Evolutionary conservation across 2,888 invertebrate genomes (phyloP), one percentile per base, ranked within the genome.

Genomic region (Ornithoptera priamus): DNA sequence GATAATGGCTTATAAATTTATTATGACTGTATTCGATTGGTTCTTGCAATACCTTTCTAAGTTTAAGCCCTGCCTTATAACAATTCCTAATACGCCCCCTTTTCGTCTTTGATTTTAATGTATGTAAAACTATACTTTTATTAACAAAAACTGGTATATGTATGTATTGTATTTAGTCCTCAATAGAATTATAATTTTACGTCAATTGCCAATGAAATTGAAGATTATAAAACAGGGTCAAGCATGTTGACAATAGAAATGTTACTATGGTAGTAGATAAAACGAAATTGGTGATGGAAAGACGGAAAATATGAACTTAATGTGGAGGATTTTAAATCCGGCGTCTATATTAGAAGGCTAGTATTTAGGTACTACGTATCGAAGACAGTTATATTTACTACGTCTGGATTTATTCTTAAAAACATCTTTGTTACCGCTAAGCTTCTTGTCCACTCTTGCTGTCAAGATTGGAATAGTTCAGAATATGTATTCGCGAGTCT

Each of bases 391-490:
- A 22, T 22, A 22, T n/a, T 18, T 18, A n/a, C 18, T 6, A 8
- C 6, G 18, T n/a, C n/a, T 18, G 53, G 18, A n/a, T 53, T 53
- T 53, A 18, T 53, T n/a, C 18, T 53, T 6, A 86, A 85, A 83
- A 83, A 89, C 87, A 88, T 88, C 89, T 88, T 85, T 88, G 85
- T 89, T 86, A 82, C 84, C 77, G 82, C 30, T 5, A 79, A 82
- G 79, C 83, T 84, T 87, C 86, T 86, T 88, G 86, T 80, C 30
- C 30, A 30, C 83, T 83, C 81, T 85, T 87, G 83, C 89, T 76
- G 82, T 77, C 72, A 85, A 53, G 53, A n/a, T n/a, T 5, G 12
- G 15, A 8, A 61, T 72, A 59, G 68, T 69, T 46, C 69, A 56
- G 39, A 67, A 60, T 67, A 71, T 36, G 66, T 72, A 69, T 82